Evolutionary conservation across 2,797 vertebrate genomes (phyloP), one percentile per base, ranked within the genome.

Genomic region (Dicrostonyx torquatus): DNA sequence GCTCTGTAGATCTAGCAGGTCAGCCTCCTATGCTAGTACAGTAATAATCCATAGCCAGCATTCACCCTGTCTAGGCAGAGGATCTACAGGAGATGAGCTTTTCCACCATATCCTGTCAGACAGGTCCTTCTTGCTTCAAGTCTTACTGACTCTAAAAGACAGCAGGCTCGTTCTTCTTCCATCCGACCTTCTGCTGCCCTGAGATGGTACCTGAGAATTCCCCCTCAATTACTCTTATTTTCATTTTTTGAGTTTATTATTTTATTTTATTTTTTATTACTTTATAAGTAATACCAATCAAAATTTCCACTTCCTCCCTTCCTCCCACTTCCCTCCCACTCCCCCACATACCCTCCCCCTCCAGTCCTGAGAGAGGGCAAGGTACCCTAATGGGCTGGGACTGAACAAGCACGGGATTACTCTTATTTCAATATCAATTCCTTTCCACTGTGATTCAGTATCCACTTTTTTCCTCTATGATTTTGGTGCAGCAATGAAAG

Each of bases 51-150:
- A 4, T 55, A 26, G 80, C 5, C n/a, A 29, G 3, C 64, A 7
- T 95, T 95, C 3, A 1, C 48, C 24, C 18, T 70, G 5, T 91
- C 31, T 90, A 68, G 55, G 40, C 3, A 62, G 48, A 26, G 55
- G 79, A 24, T 26, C 31, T 50, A 29, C 72, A 84, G 50, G 76
- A 37, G 34, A 58, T 9, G 53, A 53, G 31, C 20, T 85, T 48
- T 58, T 50, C 40, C 26, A 6, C 8, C n/a, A 2, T 26, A 11
- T 68, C 34, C 34, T 31, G 0, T 86, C 58, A 58, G 45, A 20
- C 0, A 66, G 1, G 29, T 5, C 13, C 13, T 9, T 79, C 22
- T 37, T 43, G 9, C 0, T 29, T 0, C 12, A 2, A 72, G 26
- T 60, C 24, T 77, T 68, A 20, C 20, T 91, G 76, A 45, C n/a